Conservation (phyloP, 2,113 vertebrate species). For the Tricholaema leucomelas region DNA sequence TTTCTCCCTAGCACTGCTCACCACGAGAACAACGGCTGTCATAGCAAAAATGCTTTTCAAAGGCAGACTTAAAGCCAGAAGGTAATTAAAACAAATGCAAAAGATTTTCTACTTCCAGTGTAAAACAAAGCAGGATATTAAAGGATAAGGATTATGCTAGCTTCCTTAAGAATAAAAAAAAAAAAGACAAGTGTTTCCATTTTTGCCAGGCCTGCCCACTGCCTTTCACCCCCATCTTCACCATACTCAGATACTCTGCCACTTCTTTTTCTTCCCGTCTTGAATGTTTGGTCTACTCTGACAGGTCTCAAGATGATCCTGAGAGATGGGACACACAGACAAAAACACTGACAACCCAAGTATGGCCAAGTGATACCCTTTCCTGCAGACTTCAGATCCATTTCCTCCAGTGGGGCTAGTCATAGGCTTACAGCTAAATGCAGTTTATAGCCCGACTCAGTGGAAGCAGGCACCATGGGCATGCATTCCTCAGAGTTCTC, state of each 20-base stretch:
- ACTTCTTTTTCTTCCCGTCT: not conserved
- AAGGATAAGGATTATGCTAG: slow-evolving; percentile 7
- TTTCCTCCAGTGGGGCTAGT: not conserved
- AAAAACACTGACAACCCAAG: not conserved
- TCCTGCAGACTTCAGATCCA: not conserved
- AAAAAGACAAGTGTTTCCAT: slow-evolving; percentile 12
- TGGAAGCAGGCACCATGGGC: accelerated
- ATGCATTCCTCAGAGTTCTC: not conserved
- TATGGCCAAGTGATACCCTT: not conserved
- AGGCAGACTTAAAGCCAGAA: slow-evolving; percentile 45
- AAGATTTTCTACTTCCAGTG: slow-evolving; percentile 46
- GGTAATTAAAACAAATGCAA: slow-evolving; percentile 54
- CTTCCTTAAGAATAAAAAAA: not conserved
- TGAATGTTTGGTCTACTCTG: not conserved
- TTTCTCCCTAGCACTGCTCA: slow-evolving; percentile 39
- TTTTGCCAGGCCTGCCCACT: not conserved
- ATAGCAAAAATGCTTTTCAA: slow-evolving; percentile 58
- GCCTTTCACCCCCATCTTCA: not conserved
- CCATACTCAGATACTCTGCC: not conserved
- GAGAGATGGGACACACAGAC: accelerated
- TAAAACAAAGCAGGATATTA: slow-evolving; percentile 44
- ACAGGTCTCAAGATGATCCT: not conserved
- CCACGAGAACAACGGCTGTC: slow-evolving; percentile 34
- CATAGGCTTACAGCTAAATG: not conserved
- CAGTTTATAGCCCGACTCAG: accelerated